Evolutionary conservation across 2,888 invertebrate genomes (phyloP).

Genomic region (Drosophila recens): DNA sequence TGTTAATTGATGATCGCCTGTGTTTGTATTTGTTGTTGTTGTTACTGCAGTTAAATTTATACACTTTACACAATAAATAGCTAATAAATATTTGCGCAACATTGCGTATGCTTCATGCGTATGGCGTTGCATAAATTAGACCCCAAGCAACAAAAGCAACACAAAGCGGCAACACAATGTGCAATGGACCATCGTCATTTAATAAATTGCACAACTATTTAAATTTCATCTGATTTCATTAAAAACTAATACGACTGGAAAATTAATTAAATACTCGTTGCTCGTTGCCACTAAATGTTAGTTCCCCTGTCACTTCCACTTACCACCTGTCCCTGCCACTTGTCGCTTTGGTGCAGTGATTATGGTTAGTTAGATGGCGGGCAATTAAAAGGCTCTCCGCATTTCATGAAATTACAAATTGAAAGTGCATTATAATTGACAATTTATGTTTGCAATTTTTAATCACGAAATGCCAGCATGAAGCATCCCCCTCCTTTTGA

Average conservation of each 20-base stretch:
- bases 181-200: constrained; percentile 14
- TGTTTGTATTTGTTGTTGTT: constrained; percentile 1
- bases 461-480: constrained; percentile 31
- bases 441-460: constrained; percentile 35
- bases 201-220: constrained; percentile 45
- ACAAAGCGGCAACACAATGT: constrained; percentile 11
- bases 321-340: not conserved
- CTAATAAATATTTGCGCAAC: constrained; percentile 76
- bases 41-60: constrained; percentile 18
- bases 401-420: constrained; percentile 34
- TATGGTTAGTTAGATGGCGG: constrained; percentile 61
- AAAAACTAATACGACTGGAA: constrained; percentile 55
- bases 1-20: constrained; percentile 50
- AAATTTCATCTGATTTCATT: constrained; percentile 64
- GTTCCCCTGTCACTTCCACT: not conserved
- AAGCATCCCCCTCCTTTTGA: constrained; percentile 19
- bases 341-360: constrained; percentile 45
- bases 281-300: constrained; percentile 55
- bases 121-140: constrained; percentile 70
- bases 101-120: constrained; percentile 64
- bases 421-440: constrained; percentile 57
- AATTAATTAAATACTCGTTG: constrained; percentile 65
- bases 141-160: constrained; percentile 13
- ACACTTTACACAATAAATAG: constrained; percentile 39
- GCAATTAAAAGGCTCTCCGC: constrained; percentile 48